Base-by-base conservation (phyloP, 2,113 vertebrate species). In the Apodemus speciosus region DNA sequence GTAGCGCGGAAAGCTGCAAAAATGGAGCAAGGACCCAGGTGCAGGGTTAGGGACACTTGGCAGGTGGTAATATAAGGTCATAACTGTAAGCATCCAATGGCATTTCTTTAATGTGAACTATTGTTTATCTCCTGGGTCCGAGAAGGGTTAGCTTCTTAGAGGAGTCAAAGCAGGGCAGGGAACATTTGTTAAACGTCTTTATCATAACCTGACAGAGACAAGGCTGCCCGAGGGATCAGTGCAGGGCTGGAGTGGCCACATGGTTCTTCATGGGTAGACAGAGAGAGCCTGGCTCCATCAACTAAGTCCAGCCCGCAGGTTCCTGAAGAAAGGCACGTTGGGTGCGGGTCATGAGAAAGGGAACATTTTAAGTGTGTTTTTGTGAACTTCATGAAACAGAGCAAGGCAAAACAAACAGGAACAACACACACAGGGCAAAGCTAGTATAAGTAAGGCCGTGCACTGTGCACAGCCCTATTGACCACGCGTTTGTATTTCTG, bases 61-160 rank as follows among this genome's bases (percentile, higher is more conserved):
- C 43, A 53, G 80, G 30, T 38, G n/a, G 87, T 40, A 76, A 84
- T 40, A 73, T 60, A 80, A 69, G 84, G 87, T 92, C 32, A 27
- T 56, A n/a, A 9, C 2, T n/a, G 51, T 23, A 62, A 62, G 58
- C 79, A 51, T 30, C 56, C 73, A 18, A 8, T 53, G 73, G 58
- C 27, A 1, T 62, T 83, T 64, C 32, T 77, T 90, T 76, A 30
- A 77, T 20, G 46, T n/a, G 30, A 68, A n/a, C 62, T 13, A 2
- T 6, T 43, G 25, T 40, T 72, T 73, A 68, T 81, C 7, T 60
- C 32, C 27, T 35, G 43, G 32, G 35, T 6, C 10, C 4, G 3
- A 9, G 14, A 14, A 6, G 56, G 32, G 16, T 25, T 30, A 66
- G 89, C 23, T 49, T 32, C 43, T 83, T 51, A 80, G 38, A 10